A percentile compares a stretch with the other conserved stretches of the same genome.
Evolutionary conservation across 2,113 vertebrate genomes (phyloP).

Genomic region (Cichladusa arquata): DNA sequence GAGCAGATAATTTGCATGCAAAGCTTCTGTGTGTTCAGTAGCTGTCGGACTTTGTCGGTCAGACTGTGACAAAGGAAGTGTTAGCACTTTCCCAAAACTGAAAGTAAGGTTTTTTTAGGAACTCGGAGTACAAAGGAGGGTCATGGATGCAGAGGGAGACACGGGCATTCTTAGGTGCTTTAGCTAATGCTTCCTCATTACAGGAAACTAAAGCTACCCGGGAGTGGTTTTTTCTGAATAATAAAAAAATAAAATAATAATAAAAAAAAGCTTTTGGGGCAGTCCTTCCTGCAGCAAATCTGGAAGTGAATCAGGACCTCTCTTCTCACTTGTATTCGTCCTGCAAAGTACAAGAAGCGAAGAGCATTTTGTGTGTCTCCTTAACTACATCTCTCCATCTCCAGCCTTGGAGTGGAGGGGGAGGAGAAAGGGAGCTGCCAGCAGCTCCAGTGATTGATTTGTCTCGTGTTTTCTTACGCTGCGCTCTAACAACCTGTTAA

Average conservation of each 20-base stretch:
- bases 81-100: background rate
- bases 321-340: background rate
- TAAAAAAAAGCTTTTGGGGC: background rate
- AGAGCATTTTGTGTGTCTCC: background rate
- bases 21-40: background rate
- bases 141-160: background rate
- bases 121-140: background rate
- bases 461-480: background rate
- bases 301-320: background rate
- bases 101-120: background rate
- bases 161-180: background rate
- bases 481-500: background rate
- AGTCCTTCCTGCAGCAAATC: background rate
- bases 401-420: background rate
- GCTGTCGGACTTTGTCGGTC: background rate
- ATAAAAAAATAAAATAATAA: background rate
- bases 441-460: constrained; percentile 2
- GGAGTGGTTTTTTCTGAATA: background rate
- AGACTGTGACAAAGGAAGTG: background rate
- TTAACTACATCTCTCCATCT: background rate
- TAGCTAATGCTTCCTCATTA: background rate
- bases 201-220: background rate
- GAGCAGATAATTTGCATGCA: background rate
- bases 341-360: background rate
- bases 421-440: constrained; percentile 37